Conservation (phyloP, 23 tunicate species). For the Ciona savignyi region DNA sequence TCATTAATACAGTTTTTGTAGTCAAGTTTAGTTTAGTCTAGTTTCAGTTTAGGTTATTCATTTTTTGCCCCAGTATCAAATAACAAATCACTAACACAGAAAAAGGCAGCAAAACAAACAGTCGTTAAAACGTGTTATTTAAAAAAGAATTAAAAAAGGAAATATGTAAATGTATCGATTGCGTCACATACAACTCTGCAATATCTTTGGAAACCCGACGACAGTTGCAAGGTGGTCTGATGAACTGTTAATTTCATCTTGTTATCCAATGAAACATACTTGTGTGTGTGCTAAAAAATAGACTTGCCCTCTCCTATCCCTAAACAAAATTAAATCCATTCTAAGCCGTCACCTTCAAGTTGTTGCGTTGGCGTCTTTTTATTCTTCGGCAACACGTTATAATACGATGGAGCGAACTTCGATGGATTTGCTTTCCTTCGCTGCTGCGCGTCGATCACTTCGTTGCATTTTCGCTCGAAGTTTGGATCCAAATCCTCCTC, state of each 20-base stretch:
- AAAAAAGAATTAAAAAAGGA: no score
- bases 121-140: no score
- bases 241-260: no score
- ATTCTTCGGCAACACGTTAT: slow-evolving; percentile 55
- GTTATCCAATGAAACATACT: neutral
- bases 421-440: slow-evolving; percentile 34
- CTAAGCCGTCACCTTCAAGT: neutral
- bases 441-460: slow-evolving; percentile 46
- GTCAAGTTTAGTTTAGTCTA: no score
- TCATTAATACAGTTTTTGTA: no score
- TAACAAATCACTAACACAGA: no score
- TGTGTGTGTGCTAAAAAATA: neutral
- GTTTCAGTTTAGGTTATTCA: no score
- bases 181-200: neutral
- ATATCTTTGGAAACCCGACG: neutral
- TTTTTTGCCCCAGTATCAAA: no score
- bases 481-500: slow-evolving; percentile 78
- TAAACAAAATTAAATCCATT: neutral
- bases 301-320: neutral
- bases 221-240: neutral
- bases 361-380: neutral
- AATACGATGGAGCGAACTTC: slow-evolving; percentile 63
- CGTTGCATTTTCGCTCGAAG: slow-evolving; percentile 60
- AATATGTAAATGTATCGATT: neutral
- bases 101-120: no score